Percentiles rank a stretch among this genome's conserved stretches.
Conservation (phyloP, 2,113 vertebrate species). For the Tichodroma muraria region DNA sequence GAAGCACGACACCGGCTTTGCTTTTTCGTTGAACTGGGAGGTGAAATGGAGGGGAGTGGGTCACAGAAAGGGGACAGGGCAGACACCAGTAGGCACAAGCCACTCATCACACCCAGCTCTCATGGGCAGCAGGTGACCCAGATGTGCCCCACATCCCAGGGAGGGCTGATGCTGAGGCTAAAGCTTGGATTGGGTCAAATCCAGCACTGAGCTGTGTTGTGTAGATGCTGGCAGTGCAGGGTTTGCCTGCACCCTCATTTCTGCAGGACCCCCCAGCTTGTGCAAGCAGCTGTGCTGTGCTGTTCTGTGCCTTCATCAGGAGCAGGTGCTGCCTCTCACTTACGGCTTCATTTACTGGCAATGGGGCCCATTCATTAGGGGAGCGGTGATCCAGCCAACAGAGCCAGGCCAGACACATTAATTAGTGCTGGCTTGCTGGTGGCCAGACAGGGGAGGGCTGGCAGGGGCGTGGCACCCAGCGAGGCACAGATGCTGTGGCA, state of each 20-base stretch:
- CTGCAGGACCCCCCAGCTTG: neutral
- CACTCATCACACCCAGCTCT: neutral
- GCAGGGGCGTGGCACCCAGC: neutral
- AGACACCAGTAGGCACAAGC: neutral
- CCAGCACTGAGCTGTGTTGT: rapidly evolving
- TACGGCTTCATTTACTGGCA: neutral
- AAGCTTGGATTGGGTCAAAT: neutral
- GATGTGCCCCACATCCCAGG: neutral
- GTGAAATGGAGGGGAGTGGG: neutral
- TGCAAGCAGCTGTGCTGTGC: neutral
- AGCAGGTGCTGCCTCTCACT: neutral
- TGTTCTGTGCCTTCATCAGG: rapidly evolving
- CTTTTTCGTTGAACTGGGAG: constrained; percentile 94
- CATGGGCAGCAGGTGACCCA: rapidly evolving
- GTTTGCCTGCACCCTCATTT: rapidly evolving
- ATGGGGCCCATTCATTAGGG: neutral
- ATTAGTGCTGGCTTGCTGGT: neutral
- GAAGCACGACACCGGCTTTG: constrained; percentile 90
- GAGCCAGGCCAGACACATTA: constrained; percentile 36
- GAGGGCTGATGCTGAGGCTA: neutral
- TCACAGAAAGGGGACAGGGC: neutral
- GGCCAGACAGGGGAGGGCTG: neutral
- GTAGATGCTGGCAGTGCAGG: neutral
- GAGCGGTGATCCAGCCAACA: neutral
- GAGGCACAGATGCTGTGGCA: neutral